Evolutionary conservation across 2,888 invertebrate species (phyloP).

Genomic region (Stratiomys singularior): DNA sequence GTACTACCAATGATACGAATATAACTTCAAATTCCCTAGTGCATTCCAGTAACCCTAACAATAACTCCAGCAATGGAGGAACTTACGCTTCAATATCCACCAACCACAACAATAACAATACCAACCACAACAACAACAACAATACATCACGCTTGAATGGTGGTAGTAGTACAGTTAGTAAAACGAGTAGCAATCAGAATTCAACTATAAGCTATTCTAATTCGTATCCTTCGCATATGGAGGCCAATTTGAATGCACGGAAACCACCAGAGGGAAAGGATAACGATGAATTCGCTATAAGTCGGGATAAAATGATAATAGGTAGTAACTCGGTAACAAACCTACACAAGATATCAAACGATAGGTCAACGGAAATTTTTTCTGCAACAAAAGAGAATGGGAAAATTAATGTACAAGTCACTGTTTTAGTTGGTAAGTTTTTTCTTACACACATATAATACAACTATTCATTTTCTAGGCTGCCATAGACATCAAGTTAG

Average conservation of each 20-base stretch:
- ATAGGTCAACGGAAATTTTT: slow-evolving; percentile 61
- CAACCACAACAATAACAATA: slow-evolving; percentile 47
- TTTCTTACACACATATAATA: background rate
- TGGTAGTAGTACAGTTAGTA: slow-evolving; percentile 53
- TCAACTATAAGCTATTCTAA: slow-evolving; percentile 43
- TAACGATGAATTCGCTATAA: slow-evolving; percentile 74
- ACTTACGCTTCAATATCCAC: slow-evolving; percentile 20
- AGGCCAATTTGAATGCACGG: slow-evolving; percentile 51
- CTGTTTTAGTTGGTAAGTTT: slow-evolving; percentile 76
- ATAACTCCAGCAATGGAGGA: slow-evolving; percentile 46
- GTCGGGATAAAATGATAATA: slow-evolving; percentile 64
- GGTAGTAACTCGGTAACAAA: slow-evolving; percentile 45
- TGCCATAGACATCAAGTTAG: too few relatives aligned
- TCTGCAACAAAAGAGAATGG: slow-evolving; percentile 75
- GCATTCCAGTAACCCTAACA: slow-evolving; percentile 42
- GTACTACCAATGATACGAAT: slow-evolving; percentile 48
- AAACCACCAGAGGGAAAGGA: slow-evolving; percentile 84
- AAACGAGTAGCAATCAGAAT: slow-evolving; percentile 35
- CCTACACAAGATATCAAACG: slow-evolving; percentile 48
- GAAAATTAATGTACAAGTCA: slow-evolving; percentile 89
- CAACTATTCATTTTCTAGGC: too few relatives aligned
- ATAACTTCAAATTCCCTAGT: slow-evolving; percentile 48
- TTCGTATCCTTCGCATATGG: slow-evolving; percentile 45
- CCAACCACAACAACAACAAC: slow-evolving; percentile 47
- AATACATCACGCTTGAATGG: slow-evolving; percentile 54